Conservation (phyloP, 2,888 invertebrate species). For the Opisthograptis luteolata region DNA sequence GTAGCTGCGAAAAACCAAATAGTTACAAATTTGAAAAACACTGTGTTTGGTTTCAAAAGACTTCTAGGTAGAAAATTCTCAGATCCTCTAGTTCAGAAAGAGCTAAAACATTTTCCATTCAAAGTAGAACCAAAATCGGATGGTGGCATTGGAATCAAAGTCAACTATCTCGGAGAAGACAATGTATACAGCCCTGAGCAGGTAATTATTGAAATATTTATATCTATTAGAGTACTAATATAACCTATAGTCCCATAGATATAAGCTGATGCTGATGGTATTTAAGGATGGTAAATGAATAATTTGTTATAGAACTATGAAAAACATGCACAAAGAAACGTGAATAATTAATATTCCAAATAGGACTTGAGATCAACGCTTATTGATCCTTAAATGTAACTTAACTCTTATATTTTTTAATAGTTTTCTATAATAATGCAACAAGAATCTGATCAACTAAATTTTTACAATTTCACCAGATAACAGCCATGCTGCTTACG, state of each 20-base stretch:
- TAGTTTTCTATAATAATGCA: too few relatives aligned
- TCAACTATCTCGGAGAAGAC: conserved; percentile 94
- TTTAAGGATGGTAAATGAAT: too few relatives aligned
- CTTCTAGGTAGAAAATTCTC: conserved; percentile 95
- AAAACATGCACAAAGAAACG: too few relatives aligned
- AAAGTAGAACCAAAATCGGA: conserved; percentile 89
- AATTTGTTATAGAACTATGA: too few relatives aligned
- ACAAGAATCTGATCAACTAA: too few relatives aligned
- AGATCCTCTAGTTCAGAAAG: conserved; percentile 94
- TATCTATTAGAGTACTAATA: not conserved
- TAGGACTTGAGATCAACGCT: too few relatives aligned
- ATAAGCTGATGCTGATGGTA: too few relatives aligned
- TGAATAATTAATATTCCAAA: too few relatives aligned
- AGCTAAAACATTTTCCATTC: conserved; percentile 91
- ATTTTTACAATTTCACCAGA: conserved; percentile 58
- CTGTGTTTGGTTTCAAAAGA: conserved; percentile 96
- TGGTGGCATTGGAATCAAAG: conserved; percentile 94
- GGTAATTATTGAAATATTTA: conserved; percentile 52
- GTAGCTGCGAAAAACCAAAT: conserved; percentile 98
- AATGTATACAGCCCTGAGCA: conserved; percentile 96
- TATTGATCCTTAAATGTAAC: too few relatives aligned
- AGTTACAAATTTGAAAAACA: conserved; percentile 98
- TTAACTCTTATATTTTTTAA: too few relatives aligned
- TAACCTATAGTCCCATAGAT: too few relatives aligned
- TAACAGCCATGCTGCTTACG: conserved; percentile 97